Evolutionary conservation across 2,888 invertebrate genomes (phyloP).

Genomic region (Drosophila longiperda): DNA sequence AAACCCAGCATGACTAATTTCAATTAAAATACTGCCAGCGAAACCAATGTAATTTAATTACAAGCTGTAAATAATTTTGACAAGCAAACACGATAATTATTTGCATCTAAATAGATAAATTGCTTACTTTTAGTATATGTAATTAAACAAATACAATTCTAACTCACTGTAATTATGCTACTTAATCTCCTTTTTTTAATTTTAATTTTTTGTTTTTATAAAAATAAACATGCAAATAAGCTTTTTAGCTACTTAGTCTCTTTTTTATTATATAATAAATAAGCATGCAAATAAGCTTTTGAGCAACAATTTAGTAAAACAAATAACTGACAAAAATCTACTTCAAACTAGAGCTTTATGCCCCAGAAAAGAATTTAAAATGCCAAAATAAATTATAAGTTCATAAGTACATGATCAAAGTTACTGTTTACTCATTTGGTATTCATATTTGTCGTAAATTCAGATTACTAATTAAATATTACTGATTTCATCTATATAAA

Average conservation of each 20-base stretch:
- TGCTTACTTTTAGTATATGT: not conserved
- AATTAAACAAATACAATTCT: not conserved
- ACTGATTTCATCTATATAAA: not conserved
- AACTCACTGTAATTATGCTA: not conserved
- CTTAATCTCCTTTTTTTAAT: not conserved
- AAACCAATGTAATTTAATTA: conserved; percentile 35
- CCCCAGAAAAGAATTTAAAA: not conserved
- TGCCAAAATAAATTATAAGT: not conserved
- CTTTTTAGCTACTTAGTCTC: not conserved
- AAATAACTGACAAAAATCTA: not conserved
- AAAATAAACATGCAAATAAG: not conserved
- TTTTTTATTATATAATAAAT: not conserved
- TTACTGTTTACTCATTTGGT: not conserved
- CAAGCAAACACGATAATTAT: not conserved
- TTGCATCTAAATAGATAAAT: not conserved
- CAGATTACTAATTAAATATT: not conserved
- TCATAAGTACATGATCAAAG: not conserved
- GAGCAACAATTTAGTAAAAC: not conserved
- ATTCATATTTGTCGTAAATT: not conserved
- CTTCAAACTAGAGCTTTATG: not conserved
- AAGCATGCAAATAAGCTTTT: not conserved
- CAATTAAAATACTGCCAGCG: conserved; percentile 39
- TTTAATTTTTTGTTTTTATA: not conserved
- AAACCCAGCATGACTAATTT: conserved; percentile 40
- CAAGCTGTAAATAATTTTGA: conserved; percentile 13